These are phyloP conservation scores for Montipora foliosa DNA, from an alignment of 64 coral and sea anemone genomes.

Conservation along the genomic window DNA sequence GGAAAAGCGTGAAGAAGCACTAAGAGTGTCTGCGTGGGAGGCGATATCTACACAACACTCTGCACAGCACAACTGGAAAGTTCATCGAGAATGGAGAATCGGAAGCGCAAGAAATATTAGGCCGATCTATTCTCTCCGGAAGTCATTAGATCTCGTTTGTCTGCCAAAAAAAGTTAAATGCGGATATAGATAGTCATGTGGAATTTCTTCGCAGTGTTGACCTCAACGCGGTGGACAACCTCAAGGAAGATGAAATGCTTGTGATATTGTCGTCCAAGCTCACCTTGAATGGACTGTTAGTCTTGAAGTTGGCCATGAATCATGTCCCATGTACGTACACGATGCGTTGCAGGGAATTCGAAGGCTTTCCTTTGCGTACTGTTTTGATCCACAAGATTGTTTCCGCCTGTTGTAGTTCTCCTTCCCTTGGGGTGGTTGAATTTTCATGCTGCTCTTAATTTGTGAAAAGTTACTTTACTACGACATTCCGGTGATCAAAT, in stretches of 20 bases:
- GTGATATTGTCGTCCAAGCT: background rate
- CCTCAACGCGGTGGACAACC: no score
- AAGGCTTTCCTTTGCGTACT: no score
- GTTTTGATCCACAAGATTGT: no score
- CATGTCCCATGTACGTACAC: background rate
- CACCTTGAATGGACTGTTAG: background rate
- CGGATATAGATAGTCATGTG: no score
- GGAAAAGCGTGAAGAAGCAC: background rate
- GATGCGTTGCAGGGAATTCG: background rate
- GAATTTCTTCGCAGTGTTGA: no score
- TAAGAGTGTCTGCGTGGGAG: background rate
- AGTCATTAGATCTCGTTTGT: background rate
- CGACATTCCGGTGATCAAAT: no score
- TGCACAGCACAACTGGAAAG: no score
- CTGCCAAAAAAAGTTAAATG: no score
- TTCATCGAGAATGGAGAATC: background rate
- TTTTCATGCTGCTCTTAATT: no score
- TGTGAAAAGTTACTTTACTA: no score
- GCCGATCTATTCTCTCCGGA: background rate
- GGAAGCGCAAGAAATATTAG: background rate
- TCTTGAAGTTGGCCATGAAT: conserved; percentile 8
- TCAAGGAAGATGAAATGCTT: no score
- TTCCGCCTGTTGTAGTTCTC: no score
- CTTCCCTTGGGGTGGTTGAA: background rate
- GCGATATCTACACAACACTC: background rate